Evolutionary conservation across 2,797 vertebrate genomes (phyloP).

Genomic region (Chloroceryle amazona): DNA sequence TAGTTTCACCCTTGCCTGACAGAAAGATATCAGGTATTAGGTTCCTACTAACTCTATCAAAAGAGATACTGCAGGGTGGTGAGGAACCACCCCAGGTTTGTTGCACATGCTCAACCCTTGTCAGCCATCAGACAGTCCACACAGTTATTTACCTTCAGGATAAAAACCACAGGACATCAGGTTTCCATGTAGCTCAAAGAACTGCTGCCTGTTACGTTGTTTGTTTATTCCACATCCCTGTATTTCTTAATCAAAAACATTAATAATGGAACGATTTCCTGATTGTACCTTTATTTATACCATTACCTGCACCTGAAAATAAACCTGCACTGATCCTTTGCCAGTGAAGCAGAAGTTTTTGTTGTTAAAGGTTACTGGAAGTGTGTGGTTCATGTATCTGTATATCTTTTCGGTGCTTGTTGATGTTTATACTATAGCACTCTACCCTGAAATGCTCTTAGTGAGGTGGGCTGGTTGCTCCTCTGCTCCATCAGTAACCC

Average conservation of each 20-base stretch:
- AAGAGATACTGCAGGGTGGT: accelerated
- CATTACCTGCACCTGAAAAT: not conserved
- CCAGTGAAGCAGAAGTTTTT: not conserved
- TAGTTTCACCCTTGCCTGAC: not conserved
- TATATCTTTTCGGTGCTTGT: not conserved
- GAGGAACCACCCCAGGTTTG: not conserved
- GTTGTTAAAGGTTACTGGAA: not conserved
- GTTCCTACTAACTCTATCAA: not conserved
- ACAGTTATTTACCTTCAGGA: not conserved
- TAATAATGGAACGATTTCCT: not conserved
- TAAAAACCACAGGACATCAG: not conserved
- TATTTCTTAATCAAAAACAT: not conserved
- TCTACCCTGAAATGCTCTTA: not conserved
- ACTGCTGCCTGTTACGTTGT: not conserved
- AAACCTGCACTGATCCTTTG: not conserved
- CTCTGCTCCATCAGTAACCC: not conserved
- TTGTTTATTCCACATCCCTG: not conserved
- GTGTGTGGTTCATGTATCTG: not conserved
- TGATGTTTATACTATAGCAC: not conserved
- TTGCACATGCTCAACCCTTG: not conserved
- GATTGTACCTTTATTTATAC: not conserved
- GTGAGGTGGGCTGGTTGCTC: not conserved
- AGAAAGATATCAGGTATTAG: not conserved
- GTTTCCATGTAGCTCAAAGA: not conserved
- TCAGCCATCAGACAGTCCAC: not conserved